Evolutionary conservation across 2,888 invertebrate genomes (phyloP).

Genomic region (Synanthedon myopaeformis): DNA sequence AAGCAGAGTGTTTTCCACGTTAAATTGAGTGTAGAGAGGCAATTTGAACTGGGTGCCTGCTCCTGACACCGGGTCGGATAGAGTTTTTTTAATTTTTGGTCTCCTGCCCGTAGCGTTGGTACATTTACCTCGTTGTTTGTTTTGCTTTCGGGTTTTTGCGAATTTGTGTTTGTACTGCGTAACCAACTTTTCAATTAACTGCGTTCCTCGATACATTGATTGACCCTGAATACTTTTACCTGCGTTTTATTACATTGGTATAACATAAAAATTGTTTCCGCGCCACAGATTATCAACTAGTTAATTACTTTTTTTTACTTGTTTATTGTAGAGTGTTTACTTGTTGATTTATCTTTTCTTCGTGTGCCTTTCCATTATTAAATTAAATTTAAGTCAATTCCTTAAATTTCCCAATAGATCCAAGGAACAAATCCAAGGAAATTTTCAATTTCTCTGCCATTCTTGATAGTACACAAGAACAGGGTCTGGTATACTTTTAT

Average conservation of each 20-base stretch:
- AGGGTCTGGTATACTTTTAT: too few species aligned
- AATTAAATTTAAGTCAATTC: too few species aligned
- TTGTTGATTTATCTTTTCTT: too few species aligned
- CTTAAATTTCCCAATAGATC: too few species aligned
- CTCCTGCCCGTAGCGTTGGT: slow-evolving; percentile 17
- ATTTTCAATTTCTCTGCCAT: too few species aligned
- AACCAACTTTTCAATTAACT: slow-evolving; percentile 29
- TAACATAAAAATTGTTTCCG: too few species aligned
- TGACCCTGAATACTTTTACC: neutral
- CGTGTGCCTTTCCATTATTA: too few species aligned
- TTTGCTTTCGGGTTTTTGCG: slow-evolving; percentile 10
- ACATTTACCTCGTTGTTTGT: slow-evolving; percentile 23
- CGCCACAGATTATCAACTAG: too few species aligned
- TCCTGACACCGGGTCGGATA: slow-evolving; percentile 47
- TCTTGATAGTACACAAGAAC: too few species aligned
- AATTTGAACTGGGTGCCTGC: slow-evolving; percentile 53
- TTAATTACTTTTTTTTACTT: too few species aligned
- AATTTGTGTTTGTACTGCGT: slow-evolving; percentile 15
- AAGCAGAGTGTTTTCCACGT: slow-evolving; percentile 62
- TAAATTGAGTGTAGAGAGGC: slow-evolving; percentile 64
- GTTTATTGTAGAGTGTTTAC: too few species aligned
- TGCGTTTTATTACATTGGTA: neutral
- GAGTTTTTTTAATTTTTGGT: slow-evolving; percentile 56
- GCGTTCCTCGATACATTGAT: slow-evolving; percentile 14
- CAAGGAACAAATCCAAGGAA: too few species aligned